Evolutionary conservation across 2,797 vertebrate species (phyloP).

Genomic region (Trematomus bernacchii): DNA sequence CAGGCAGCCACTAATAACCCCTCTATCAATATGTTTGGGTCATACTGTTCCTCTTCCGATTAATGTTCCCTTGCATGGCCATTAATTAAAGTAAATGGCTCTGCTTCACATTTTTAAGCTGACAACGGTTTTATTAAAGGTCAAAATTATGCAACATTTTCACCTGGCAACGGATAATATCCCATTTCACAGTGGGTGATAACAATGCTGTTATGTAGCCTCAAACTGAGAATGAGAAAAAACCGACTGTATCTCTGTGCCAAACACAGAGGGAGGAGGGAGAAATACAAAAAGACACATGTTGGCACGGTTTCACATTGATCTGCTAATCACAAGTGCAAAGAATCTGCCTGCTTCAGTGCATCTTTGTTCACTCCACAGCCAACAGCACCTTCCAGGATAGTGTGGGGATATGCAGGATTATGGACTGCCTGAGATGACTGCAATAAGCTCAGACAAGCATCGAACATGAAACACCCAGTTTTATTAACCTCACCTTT

Average conservation of each 20-base stretch:
- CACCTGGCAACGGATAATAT: not conserved
- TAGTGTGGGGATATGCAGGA: not conserved
- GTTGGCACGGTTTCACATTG: not conserved
- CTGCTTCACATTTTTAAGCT: not conserved
- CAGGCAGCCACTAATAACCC: not conserved
- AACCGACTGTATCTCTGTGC: not conserved
- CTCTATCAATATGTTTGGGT: conserved; percentile 3
- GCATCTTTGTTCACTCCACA: not conserved
- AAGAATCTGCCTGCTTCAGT: not conserved
- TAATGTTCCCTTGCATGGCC: not conserved
- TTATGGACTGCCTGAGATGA: conserved; percentile 19
- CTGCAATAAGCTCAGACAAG: not conserved
- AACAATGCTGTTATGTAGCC: not conserved
- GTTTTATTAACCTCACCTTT: conserved; percentile 9
- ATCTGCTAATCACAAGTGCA: conserved; percentile 10
- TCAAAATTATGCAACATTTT: not conserved
- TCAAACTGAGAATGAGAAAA: not conserved
- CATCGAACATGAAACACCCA: not conserved
- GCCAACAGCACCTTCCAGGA: conserved; percentile 4
- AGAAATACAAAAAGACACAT: not conserved
- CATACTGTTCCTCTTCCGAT: not conserved
- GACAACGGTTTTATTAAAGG: conserved; percentile 2
- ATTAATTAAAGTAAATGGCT: conserved; percentile 9
- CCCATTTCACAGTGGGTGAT: not conserved
- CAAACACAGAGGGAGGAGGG: not conserved